Evolutionary conservation across 2,113 vertebrate species (phyloP).

Genomic region (Spea bombifrons): DNA sequence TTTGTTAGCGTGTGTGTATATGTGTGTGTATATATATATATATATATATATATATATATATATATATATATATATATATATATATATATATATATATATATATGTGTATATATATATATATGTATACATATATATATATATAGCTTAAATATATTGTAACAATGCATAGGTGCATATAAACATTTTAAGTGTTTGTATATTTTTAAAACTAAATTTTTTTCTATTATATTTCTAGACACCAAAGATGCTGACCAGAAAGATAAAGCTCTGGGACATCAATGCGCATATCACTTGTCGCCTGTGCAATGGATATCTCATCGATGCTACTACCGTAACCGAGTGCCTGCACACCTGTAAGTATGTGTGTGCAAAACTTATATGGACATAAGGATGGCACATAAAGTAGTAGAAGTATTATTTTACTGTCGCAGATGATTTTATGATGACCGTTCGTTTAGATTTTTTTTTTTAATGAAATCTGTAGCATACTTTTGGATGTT

Average conservation of each 20-base stretch:
- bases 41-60: not conserved
- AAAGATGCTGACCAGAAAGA: constrained; percentile 99
- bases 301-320: constrained; percentile 97
- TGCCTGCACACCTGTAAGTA: constrained; percentile 97
- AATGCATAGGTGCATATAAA: not conserved
- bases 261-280: constrained; percentile 98
- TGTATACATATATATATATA: constrained; percentile 3
- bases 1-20: not conserved
- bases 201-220: not conserved
- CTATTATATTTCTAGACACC: constrained; percentile 75
- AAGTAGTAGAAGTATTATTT: no score
- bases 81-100: constrained; percentile 16
- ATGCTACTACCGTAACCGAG: constrained; percentile 97
- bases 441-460: no score
- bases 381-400: no score
- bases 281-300: constrained; percentile 98
- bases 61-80: constrained; percentile 16
- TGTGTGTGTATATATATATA: not conserved
- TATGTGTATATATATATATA: constrained; percentile 15
- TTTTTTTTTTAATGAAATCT: no score
- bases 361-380: not conserved
- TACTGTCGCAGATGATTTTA: no score
- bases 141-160: not conserved
- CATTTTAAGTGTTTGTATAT: not conserved
- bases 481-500: no score